Evolutionary conservation across 2,888 invertebrate species (phyloP).

Genomic region (Athripsodes cinereus): DNA sequence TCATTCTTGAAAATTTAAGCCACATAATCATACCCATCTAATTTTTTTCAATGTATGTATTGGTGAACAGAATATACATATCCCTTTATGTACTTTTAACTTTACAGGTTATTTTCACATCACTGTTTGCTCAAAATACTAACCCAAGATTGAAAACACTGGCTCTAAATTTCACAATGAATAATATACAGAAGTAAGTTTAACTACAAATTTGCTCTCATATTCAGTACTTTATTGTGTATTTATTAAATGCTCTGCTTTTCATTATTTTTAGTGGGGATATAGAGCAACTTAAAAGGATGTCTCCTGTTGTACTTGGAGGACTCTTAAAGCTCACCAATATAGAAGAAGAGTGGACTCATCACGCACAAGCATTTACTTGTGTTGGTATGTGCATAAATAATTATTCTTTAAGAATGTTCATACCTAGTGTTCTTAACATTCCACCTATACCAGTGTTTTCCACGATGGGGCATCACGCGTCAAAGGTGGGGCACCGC

Average conservation of each 20-base stretch:
- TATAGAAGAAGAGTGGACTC: conserved; percentile 55
- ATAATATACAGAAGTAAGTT: conserved; percentile 69
- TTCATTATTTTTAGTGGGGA: conserved; percentile 51
- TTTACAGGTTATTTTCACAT: conserved; percentile 73
- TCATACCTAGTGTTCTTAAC: no score
- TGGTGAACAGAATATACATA: no score
- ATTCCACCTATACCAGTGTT: no score
- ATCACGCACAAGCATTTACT: conserved; percentile 66
- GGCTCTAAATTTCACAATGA: conserved; percentile 75
- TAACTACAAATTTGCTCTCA: neutral
- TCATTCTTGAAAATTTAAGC: no score
- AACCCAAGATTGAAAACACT: conserved; percentile 76
- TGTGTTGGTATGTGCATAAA: conserved; percentile 56
- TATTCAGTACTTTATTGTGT: neutral
- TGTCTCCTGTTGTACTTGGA: conserved; percentile 65
- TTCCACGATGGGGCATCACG: no score
- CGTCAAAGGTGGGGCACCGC: no score
- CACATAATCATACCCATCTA: no score
- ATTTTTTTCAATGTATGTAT: no score
- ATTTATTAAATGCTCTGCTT: neutral
- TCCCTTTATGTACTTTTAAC: no score
- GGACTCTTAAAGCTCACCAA: conserved; percentile 67
- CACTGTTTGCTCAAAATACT: conserved; percentile 76
- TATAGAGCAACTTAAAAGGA: conserved; percentile 53
- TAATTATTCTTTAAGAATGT: no score